A percentile compares a stretch with the other conserved stretches of the same genome.
Conservation (phyloP, 1,140 invertebrate species). For the Drosophila sproati region DNA sequence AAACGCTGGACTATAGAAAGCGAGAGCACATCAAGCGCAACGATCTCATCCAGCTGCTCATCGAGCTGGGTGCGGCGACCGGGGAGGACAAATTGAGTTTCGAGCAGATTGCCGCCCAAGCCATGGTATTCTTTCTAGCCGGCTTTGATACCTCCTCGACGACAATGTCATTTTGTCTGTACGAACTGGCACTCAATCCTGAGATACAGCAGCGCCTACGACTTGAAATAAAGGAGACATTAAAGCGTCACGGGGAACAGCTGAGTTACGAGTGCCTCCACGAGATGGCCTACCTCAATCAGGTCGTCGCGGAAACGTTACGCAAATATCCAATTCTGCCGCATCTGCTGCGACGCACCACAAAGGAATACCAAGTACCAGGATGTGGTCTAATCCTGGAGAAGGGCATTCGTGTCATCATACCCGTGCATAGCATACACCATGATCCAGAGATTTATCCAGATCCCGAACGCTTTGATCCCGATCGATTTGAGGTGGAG, state of each 20-base stretch:
- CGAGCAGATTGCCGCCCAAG: constrained; percentile 82
- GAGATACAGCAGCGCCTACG: constrained; percentile 87
- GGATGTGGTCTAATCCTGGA: constrained; percentile 83
- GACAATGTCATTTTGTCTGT: constrained; percentile 86
- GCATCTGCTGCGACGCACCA: constrained; percentile 83
- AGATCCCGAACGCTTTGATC: constrained; percentile 87
- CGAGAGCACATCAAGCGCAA: constrained; percentile 76
- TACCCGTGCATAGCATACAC: constrained; percentile 88
- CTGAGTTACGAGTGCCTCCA: constrained; percentile 86
- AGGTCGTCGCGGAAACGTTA: neutral
- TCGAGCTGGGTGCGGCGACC: constrained; percentile 67
- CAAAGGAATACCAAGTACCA: constrained; percentile 85
- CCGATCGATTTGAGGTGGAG: constrained; percentile 86
- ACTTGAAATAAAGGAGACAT: constrained; percentile 86
- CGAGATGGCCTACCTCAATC: constrained; percentile 68
- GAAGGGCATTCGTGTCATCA: constrained; percentile 85
- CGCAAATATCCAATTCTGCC: constrained; percentile 53
- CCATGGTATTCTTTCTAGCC: constrained; percentile 86
- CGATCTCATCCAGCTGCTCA: constrained; percentile 84
- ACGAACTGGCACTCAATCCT: constrained; percentile 87
- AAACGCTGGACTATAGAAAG: constrained; percentile 82
- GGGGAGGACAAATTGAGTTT: constrained; percentile 55
- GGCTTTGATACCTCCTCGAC: constrained; percentile 89
- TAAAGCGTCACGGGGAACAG: constrained; percentile 84
- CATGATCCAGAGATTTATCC: constrained; percentile 86